Evolutionary conservation across 1,140 invertebrate species (phyloP), one percentile per base, ranked within the genome.

Genomic region (Latrodectus geometricus): DNA sequence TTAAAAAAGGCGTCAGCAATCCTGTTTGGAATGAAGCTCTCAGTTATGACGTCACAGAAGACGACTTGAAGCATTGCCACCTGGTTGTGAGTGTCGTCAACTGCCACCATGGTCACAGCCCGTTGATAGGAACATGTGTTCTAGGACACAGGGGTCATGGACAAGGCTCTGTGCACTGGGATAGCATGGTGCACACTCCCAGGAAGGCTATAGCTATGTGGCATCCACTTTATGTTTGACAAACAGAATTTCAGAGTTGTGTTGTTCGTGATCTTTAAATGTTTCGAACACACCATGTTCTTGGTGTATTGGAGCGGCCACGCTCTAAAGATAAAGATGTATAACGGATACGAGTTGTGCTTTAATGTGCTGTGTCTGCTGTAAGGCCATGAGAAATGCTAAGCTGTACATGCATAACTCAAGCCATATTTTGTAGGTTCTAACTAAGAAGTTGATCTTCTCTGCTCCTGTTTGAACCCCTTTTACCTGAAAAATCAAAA

Each of bases 21-120:
- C 93, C 93, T 9, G 92, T 93, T 0, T 94, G 93, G 90, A 93
- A 94, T 88, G 93, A 94, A 89, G 92, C 93, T 0, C 90, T 94
- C 61, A 92, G 93, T 17, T 94, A 94, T 89, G 93, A 94, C 88
- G 91, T 94, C 8, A 92, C 93, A 9, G 90, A 91, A 77, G 93
- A 94, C 54, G 95, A 96, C 89, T 93, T 97, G 15, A 95, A 96
- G 89, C 95, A 97, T 88, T 95, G 96, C 77, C 95, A 94, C 81
- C 91, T 97, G 4, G 93, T 97, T 20, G 93, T 97, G 50, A 96
- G 96, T 92, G 95, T 97, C 73, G 95, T 97, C 88, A 96, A 97
- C 91, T 97, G 97, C 89, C 96, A 97, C 91, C 96, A 98, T 91
- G 93, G 94, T 15, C 94, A 92, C 89, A 94, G 93, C 12, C 93